Percentiles rank a stretch among this genome's conserved stretches.
These are phyloP conservation scores for Alca torda DNA, from an alignment of 2,797 vertebrate species.

Conservation along the genomic window DNA sequence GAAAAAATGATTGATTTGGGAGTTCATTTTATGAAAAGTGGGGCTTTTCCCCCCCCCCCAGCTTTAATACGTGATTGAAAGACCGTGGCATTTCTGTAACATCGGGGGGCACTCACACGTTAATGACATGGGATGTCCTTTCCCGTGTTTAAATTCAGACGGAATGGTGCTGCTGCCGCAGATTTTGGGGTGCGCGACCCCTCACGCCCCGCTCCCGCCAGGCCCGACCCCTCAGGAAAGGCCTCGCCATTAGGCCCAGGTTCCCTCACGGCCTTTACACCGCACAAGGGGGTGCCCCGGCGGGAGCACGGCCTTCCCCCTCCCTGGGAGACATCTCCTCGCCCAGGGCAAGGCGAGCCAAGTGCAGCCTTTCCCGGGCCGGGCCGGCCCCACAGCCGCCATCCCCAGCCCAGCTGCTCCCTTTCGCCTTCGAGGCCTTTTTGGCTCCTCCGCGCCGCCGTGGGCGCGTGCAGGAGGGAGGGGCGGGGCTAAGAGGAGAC, in stretches of 20 bases:
- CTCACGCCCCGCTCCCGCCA: neutral
- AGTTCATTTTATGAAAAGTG: accelerated
- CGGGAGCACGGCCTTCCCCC: accelerated
- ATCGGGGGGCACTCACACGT: accelerated
- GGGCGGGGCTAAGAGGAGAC: accelerated
- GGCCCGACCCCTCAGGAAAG: no score
- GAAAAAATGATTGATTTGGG: neutral
- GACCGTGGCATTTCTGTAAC: accelerated
- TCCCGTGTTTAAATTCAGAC: accelerated
- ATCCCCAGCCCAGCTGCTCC: accelerated
- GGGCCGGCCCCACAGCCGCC: accelerated
- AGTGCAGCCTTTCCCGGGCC: accelerated
- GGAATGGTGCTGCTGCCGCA: accelerated
- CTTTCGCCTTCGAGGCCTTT: accelerated
- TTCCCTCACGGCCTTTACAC: neutral
- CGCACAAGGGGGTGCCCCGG: accelerated
- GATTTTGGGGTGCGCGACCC: accelerated
- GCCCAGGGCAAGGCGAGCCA: no score
- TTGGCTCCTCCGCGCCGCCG: neutral
- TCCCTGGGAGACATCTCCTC: accelerated
- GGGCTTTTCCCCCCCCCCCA: accelerated
- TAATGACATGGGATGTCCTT: accelerated
- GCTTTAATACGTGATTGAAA: accelerated
- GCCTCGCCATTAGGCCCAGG: accelerated
- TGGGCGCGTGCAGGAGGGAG: accelerated